Evolutionary conservation across 2,113 vertebrate genomes (phyloP).

Genomic region (Rhizomys pruinosus): DNA sequence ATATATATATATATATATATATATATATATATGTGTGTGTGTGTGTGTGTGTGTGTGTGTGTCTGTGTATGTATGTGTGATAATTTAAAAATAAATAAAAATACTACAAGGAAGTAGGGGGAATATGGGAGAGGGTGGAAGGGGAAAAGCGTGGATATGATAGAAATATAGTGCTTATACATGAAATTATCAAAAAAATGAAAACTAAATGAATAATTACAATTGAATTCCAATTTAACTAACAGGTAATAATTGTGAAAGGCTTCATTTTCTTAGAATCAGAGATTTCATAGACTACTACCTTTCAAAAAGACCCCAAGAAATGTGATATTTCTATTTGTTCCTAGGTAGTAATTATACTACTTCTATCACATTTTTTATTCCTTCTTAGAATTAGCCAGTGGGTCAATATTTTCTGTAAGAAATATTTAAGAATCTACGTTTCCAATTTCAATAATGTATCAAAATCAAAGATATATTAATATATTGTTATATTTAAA

Average conservation of each 20-base stretch:
- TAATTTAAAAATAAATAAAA: no score
- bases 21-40: no score
- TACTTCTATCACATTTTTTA: background rate
- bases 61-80: no score
- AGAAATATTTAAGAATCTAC: background rate
- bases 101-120: no score
- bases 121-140: no score
- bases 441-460: background rate
- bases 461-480: background rate
- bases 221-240: conserved; percentile 5
- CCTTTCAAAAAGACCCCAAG: background rate
- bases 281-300: background rate
- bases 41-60: no score
- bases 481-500: conserved; percentile 3
- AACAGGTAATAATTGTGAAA: background rate
- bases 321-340: background rate
- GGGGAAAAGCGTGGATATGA: no score
- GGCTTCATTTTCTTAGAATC: conserved; percentile 29
- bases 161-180: no score
- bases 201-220: no score
- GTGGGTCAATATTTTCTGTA: background rate
- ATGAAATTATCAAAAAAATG: no score
- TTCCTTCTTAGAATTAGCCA: conserved; percentile 20
- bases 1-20: no score
- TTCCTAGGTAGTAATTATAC: conserved; percentile 10